phyloP scores from a whole-genome alignment of 2,888 invertebrate genomes.

The Thyatira batis region DNA sequence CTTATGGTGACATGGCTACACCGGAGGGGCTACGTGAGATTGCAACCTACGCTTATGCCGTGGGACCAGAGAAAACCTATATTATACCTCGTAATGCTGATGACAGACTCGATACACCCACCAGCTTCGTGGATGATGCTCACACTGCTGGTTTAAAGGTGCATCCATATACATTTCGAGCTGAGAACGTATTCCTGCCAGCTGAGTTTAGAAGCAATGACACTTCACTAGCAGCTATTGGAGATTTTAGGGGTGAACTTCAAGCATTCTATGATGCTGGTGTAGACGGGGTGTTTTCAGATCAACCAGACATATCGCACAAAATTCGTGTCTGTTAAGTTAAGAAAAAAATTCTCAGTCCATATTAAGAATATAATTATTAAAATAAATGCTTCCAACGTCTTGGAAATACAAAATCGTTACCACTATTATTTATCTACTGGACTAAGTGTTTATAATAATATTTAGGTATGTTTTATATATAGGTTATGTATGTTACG shows the following conservation, averaged over 20 bases:
- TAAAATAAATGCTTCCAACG: neutral
- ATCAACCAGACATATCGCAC: constrained; percentile 66
- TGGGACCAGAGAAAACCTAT: constrained; percentile 67
- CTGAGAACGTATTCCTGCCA: constrained; percentile 65
- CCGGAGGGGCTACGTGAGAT: constrained; percentile 62
- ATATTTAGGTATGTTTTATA: too few species aligned
- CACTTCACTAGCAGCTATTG: constrained; percentile 44
- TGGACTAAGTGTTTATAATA: too few species aligned
- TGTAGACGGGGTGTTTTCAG: constrained; percentile 69
- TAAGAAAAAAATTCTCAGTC: neutral
- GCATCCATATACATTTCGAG: constrained; percentile 71
- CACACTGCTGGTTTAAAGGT: constrained; percentile 69
- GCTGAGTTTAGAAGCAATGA: constrained; percentile 55
- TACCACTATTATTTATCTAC: too few species aligned
- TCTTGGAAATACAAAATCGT: too few species aligned
- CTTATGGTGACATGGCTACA: constrained; percentile 68
- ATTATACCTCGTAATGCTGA: constrained; percentile 61
- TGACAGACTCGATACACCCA: constrained; percentile 49
- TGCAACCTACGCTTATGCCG: constrained; percentile 67
- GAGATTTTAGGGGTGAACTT: constrained; percentile 59
- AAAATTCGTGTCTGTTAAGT: constrained; percentile 47
- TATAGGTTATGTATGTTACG: too few species aligned
- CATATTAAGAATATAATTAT: neutral
- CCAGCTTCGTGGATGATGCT: constrained; percentile 61
- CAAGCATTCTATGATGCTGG: constrained; percentile 59